A percentile compares a stretch with the other conserved stretches of the same genome.
These are phyloP conservation scores for Actinemys pallida DNA, from an alignment of 2,113 vertebrate species.

Conservation along the genomic window DNA sequence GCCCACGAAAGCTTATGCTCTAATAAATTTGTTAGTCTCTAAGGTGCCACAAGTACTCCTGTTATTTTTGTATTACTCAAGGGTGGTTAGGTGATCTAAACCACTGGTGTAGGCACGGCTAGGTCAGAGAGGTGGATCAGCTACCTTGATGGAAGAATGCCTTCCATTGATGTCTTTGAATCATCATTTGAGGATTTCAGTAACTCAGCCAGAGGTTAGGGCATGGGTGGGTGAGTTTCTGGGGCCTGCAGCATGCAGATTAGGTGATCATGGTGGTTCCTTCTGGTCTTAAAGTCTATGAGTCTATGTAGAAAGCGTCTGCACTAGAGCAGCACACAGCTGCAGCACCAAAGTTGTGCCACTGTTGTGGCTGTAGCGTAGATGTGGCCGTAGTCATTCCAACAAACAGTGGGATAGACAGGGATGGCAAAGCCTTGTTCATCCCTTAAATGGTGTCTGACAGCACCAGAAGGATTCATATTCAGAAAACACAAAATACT, in stretches of 20 bases:
- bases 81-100: no score
- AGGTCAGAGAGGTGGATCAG: background rate
- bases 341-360: background rate
- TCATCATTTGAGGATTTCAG: background rate
- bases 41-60: no score
- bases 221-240: background rate
- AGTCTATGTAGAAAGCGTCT: no score
- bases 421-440: background rate
- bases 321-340: background rate
- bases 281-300: no score
- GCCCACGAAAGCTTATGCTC: no score
- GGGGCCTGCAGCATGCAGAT: background rate
- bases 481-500: background rate
- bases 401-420: background rate
- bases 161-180: background rate
- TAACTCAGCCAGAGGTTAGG: background rate
- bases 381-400: background rate
- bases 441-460: background rate
- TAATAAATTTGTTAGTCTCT: no score
- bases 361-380: background rate
- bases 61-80: no score
- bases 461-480: background rate
- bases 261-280: no score
- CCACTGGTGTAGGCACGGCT: background rate
- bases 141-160: background rate